Evolutionary conservation across 2,888 invertebrate species (phyloP), one percentile per base, ranked within the genome.

Genomic region (Lithophane semibrunnea): DNA sequence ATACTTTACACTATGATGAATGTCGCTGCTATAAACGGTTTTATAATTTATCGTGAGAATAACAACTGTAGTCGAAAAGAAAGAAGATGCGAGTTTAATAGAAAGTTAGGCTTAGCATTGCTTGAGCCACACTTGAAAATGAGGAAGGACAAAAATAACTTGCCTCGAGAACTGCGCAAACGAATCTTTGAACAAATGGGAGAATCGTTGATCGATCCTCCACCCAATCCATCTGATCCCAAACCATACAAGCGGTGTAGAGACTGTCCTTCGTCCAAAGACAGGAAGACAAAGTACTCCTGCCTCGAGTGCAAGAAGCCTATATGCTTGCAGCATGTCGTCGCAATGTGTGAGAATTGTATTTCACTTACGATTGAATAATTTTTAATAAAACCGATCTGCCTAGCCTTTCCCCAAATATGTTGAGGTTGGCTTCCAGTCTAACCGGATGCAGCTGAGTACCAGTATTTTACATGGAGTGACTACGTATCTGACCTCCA

Each of bases 271-370:
- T 75, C 80, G 1, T 21, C 80, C 29, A 80, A 64, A 42, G 80
- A 80, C 8, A 75, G 80, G 37, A 80, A 80, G 42, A 80, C 80
- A 12, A 80, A 75, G 56, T 80, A 80, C 37, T n/a, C 52, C 0
- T 80, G 80, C 9, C 13, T 80, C 42, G 80, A 75, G 29, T 80
- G 80, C 42, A 80, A 75, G 37, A 80, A 80, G 13, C 80, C 80
- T 12, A 80, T 80, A 16, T 80, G 80, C 47, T 64, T 80, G n/a
- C 71, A 80, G 16, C 80, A 80, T 47, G 67, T 80, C 12, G 52
- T 80, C 9, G 52, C 75, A 7, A 72, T 80, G 75, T 80, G 80
- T 72, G 71, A 75, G 21, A 72, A 64, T 60, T 80, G 80, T 71
- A 61, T 61, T 18, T 60, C 68, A 7, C 37, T 37, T 2, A 18